Base-by-base conservation (phyloP, 2,888 invertebrate genomes). In the Plagiodera versicolora region DNA sequence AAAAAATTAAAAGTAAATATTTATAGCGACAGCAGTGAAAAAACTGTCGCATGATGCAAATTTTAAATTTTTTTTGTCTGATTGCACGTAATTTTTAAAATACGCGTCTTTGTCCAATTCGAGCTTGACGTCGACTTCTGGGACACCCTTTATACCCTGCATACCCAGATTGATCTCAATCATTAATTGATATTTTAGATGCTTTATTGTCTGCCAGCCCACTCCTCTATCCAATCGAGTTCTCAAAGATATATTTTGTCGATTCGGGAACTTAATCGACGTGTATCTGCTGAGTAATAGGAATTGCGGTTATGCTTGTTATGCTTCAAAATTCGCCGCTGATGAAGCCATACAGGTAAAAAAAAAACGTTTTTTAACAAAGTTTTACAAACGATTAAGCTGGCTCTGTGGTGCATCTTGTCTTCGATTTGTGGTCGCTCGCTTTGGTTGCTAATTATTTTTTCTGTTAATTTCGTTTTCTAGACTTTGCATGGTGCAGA, bases 261-360 rank as follows among this genome's bases (percentile, higher is more conserved):
- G 95, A 72, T 96, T 96, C 81, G 95, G 95, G 5, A 87, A 90
- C 76, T 83, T 96, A 9, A 94, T 95, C 60, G 95, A 94, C 78
- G 92, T 95, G 1, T 95, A 94, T 76, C 87, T 95, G 78, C 81
- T 96, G 69, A 89, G 89, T 50, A 92, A 94, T 75, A 92, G 93
- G 76, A 95, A 94, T 74, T 95, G 93, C 79, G 96, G 96, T 0
- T 96, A 94, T 80, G 95, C 93, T 5, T 92, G 94, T 73, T 96
- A 91, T 80, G 89, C 93, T 2, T 84, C 83, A 50, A 84, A 83
- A 55, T 86, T 88, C 39, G 88, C 91, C 64, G 95, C 95, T 0
- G 85, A 88, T 68, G 84, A 86, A 70, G 93, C 94, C 1, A 90
- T 92, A 49, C 83, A 83, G 80, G 88, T 87, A 80, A 70, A 19